Conservation (phyloP, 1,140 invertebrate genomes). For the Hyles vespertilio region DNA sequence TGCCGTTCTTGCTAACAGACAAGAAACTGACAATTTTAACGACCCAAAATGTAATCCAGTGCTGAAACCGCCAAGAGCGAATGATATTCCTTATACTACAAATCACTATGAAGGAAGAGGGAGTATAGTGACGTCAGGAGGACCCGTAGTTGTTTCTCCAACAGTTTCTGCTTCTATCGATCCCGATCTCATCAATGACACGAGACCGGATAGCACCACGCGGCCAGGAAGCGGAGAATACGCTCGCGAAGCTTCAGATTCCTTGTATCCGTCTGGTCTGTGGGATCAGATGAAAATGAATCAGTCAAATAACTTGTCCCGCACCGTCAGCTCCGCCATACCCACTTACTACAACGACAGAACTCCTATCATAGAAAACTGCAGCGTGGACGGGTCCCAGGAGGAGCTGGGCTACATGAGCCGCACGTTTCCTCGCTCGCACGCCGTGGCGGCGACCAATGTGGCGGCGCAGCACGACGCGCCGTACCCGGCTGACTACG, state of each 20-base stretch:
- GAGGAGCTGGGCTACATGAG: constrained; percentile 76
- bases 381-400: constrained; percentile 76
- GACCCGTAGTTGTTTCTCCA: constrained; percentile 81
- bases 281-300: constrained; percentile 78
- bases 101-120: constrained; percentile 79
- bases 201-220: constrained; percentile 76
- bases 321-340: constrained; percentile 71
- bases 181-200: constrained; percentile 89
- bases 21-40: constrained; percentile 71
- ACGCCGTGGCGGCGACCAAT: constrained; percentile 38
- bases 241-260: constrained; percentile 81
- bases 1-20: constrained; percentile 59
- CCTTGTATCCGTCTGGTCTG: constrained; percentile 82
- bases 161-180: constrained; percentile 84
- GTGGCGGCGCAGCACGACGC: constrained; percentile 41
- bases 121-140: constrained; percentile 77
- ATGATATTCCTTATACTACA: constrained; percentile 79
- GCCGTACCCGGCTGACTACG: constrained; percentile 86
- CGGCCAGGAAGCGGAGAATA: constrained; percentile 82
- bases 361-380: constrained; percentile 84
- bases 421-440: constrained; percentile 75
- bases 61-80: constrained; percentile 81
- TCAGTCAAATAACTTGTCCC: constrained; percentile 71
- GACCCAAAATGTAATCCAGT: constrained; percentile 79
- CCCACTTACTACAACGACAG: constrained; percentile 82